A percentile compares a stretch with the other conserved stretches of the same genome.
phyloP scores from a whole-genome alignment of 2,888 invertebrate species.

The Drosophila sordidula region DNA sequence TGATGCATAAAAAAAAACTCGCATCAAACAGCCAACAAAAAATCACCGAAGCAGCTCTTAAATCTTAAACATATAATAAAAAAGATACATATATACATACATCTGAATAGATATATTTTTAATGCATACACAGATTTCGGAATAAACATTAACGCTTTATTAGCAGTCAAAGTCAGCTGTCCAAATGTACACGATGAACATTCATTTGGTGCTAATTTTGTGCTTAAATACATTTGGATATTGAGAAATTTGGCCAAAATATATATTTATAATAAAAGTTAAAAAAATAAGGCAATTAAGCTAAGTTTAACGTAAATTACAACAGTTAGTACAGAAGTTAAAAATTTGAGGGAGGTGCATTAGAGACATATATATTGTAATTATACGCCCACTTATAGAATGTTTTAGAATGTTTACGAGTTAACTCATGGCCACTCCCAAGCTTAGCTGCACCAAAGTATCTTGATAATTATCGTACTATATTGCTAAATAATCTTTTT shows the following conservation, averaged over 20 bases:
- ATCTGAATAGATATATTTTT: not conserved
- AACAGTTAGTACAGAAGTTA: too few relatives aligned
- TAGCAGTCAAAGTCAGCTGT: constrained; percentile 8
- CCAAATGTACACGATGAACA: not conserved
- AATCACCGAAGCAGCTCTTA: not conserved
- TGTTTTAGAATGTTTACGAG: constrained; percentile 1
- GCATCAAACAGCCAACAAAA: not conserved
- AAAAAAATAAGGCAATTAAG: not conserved
- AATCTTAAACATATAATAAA: not conserved
- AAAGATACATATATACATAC: not conserved
- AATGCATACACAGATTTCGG: not conserved
- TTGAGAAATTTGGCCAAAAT: not conserved
- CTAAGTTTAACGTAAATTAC: too few relatives aligned
- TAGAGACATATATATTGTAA: not conserved
- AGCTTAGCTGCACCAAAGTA: constrained; percentile 3
- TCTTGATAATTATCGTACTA: not conserved
- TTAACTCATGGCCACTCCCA: constrained; percentile 6
- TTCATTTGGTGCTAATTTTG: constrained; percentile 10
- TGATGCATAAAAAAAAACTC: constrained; percentile 5
- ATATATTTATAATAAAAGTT: too few relatives aligned
- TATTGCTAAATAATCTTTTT: not conserved
- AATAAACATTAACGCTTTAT: constrained; percentile 5
- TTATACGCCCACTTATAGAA: constrained; percentile 8
- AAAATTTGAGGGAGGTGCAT: too few relatives aligned
- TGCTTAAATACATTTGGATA: not conserved